Evolutionary conservation across 2,113 vertebrate species (phyloP), one percentile per base, ranked within the genome.

Genomic region (Onychorhynchus coronatus): DNA sequence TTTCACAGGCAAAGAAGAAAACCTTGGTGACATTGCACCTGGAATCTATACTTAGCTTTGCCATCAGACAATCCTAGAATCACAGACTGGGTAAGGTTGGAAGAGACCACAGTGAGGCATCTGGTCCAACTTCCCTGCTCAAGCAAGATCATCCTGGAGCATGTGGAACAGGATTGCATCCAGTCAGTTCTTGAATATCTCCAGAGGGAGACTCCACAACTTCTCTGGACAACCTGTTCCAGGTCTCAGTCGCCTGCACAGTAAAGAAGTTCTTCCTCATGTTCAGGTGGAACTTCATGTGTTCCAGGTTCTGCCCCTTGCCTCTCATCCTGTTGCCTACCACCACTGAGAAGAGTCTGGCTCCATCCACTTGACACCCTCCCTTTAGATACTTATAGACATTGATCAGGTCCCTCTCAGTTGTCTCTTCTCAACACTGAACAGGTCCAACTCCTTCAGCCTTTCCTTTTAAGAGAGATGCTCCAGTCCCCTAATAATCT

Each of bases 361-460:
- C 14, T 67, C 41, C n/a, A 15, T 9, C 21, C 30, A 55, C 47
- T 46, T 55, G 88, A 4, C 17, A 31, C 17, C 18, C 44, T 55
- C 9, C 19, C 55, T 76, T 8, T 39, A 62, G 39, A 27, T 1
- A 12, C n/a, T 41, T 35, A 31, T 2, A 61, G 53, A 41, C 0
- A 10, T 3, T 41, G 39, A 9, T 3, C 1, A 1, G 2, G 21
- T 19, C 12, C 28, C 19, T 67, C 47, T 31, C 47, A 55, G 30
- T 0, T 3, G 0, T 16, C n/a, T 70, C 63, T 70, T 41, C 55
- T 2, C 1, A 17, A 55, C 20, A n/a, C 63, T 70, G n/a, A 89
- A 7, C 30, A 9, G 21, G 2, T 35, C 25, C 47, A 83, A 4
- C 14, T 76, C 63, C 18, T 41, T 8, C 47, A 55, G 25, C 25